phyloP scores from a whole-genome alignment of 2,113 vertebrate genomes.

The Papio anubis region DNA sequence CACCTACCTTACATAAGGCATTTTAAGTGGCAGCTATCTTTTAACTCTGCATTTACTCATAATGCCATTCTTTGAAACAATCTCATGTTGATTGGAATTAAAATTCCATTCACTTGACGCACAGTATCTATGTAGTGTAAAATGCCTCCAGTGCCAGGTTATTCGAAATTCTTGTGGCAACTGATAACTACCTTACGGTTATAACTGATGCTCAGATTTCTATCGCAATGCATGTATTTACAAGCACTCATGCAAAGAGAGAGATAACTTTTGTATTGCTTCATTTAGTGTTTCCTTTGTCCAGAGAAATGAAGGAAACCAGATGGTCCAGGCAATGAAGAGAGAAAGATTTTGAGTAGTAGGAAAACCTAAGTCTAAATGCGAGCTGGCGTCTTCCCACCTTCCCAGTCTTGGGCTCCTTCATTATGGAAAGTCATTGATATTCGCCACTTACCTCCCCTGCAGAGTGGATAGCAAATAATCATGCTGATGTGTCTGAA shows the following conservation, averaged over 20 bases:
- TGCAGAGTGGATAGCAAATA: conserved; percentile 17
- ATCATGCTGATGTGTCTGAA: conserved; percentile 44
- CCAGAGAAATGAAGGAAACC: not conserved
- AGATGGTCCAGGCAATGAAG: not conserved
- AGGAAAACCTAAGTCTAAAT: conserved; percentile 28
- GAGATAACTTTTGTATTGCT: not conserved
- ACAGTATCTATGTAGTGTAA: conserved; percentile 28
- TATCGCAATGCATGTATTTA: not conserved
- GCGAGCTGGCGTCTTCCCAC: not conserved
- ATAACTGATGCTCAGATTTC: not conserved
- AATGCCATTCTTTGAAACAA: conserved; percentile 61
- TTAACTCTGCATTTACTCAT: not conserved
- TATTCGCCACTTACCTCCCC: not conserved
- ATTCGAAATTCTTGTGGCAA: conserved; percentile 33
- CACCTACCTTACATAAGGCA: not conserved
- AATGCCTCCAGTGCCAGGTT: not conserved
- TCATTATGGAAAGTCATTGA: conserved; percentile 27
- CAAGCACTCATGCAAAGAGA: not conserved
- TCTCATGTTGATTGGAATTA: conserved; percentile 47
- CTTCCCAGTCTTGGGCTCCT: not conserved
- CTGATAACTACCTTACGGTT: conserved; percentile 13
- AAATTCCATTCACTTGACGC: conserved; percentile 32
- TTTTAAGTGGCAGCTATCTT: conserved; percentile 43
- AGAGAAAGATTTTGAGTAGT: not conserved
- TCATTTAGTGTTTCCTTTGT: conserved; percentile 2